Evolutionary conservation across 1,140 invertebrate genomes (phyloP), one percentile per base, ranked within the genome.

Genomic region (Scaptomyza montana): DNA sequence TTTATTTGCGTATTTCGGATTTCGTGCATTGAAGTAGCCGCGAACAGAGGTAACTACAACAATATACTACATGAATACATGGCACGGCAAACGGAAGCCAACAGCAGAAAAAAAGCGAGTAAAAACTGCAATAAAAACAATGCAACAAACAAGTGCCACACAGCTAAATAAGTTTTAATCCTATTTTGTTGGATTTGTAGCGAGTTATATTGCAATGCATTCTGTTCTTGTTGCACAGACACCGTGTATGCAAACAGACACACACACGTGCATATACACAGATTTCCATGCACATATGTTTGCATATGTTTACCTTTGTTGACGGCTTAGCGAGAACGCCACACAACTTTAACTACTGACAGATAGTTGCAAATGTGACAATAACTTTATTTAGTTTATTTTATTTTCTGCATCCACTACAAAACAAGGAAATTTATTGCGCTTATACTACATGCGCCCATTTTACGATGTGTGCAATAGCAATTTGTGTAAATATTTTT

Each of bases 141-240:
- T 74, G 21, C 43, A 36, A 36, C 33, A 36, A 36, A 57, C 59
- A 74, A 63, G 77, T 49, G 55, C 39, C 57, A 61, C 49, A 64
- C 61, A 75, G 78, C 75, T 87, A 78, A 87, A 86, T 78, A 87
- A 82, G 67, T 86, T 87, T 86, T 86, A 86, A 86, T 86, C 78
- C 82, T 60, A 87, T 87, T 80, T 76, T 70, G 80, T 77, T 84
- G 81, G 69, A 77, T 86, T 78, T 76, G 46, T 64, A 77, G 65
- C 60, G 50, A 80, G 53, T 73, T 65, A 39, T 63, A 57, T 68
- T 78, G 75, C 54, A 49, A 61, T 54, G 36, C 49, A 57, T 54
- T 33, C 13, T 62, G 61, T 36, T 12, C 13, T 3, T 19, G 5
- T 45, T 33, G 12, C 41, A 13, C 21, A 30, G n/a, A 62, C 47